These are phyloP conservation scores for Eidolon helvum DNA, from an alignment of 2,113 vertebrate genomes.

Conservation along the genomic window DNA sequence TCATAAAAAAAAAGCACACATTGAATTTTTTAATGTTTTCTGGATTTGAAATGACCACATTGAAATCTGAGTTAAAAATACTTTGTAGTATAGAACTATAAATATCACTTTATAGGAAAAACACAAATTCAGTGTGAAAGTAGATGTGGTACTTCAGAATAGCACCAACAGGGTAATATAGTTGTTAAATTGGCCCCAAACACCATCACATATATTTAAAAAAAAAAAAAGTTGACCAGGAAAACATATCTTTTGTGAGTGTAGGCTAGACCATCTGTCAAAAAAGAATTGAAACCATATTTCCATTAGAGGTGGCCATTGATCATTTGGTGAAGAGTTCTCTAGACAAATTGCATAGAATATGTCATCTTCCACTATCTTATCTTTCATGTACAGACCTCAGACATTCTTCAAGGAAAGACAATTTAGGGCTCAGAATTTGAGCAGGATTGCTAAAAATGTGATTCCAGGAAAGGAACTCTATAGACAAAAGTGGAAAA, in stretches of 20 bases:
- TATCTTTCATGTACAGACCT: slow-evolving; percentile 69
- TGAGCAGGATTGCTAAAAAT: slow-evolving; percentile 64
- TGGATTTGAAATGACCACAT: slow-evolving; percentile 31
- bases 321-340: slow-evolving; percentile 76
- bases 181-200: slow-evolving; percentile 70
- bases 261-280: slow-evolving; percentile 63
- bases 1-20: neutral
- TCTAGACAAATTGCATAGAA: slow-evolving; percentile 74
- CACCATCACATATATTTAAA: slow-evolving; percentile 39
- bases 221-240: slow-evolving; percentile 62
- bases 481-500: neutral
- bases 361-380: slow-evolving; percentile 65
- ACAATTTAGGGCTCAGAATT: slow-evolving; percentile 51
- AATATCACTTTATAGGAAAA: slow-evolving; percentile 52
- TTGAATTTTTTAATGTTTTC: slow-evolving; percentile 44
- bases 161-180: slow-evolving; percentile 52
- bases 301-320: slow-evolving; percentile 73
- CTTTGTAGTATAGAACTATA: neutral
- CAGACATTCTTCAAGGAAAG: slow-evolving; percentile 54
- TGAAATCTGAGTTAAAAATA: slow-evolving; percentile 49
- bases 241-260: slow-evolving; percentile 63
- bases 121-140: slow-evolving; percentile 72
- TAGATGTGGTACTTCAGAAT: slow-evolving; percentile 51
- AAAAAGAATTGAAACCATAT: slow-evolving; percentile 75
- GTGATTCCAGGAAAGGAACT: slow-evolving; percentile 14